Evolutionary conservation across 2,888 invertebrate species (phyloP), one percentile per base, ranked within the genome.

Genomic region (Caenorhabditis panamensis): DNA sequence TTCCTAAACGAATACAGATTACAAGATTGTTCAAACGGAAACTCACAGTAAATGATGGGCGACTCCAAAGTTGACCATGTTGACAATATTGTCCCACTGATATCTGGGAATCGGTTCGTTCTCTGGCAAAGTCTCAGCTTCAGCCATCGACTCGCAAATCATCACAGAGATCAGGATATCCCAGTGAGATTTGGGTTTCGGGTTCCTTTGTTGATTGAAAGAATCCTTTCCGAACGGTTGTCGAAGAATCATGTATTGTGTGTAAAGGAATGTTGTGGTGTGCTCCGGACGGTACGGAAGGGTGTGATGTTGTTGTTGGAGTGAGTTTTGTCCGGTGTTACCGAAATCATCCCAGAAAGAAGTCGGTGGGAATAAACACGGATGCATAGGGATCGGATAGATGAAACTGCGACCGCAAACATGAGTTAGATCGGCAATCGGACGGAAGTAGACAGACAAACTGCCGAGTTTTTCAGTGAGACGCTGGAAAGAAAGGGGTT

Each of bases 141-240:
- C 83, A 6, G 82, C 79, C 85, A 85, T 85, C 16, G 80, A 66
- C 31, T 85, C 83, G 18, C 75, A 77, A 4, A 85, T 80, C 73
- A 85, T 63, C 13, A 83, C 61, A 2, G 80, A 71, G 3, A 83
- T 36, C 1, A 83, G 37, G 6, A 51, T 18, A 9, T 85, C 83
- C 78, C 78, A 82, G 31, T 72, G 72, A 0, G 73, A 49, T 54
- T 78, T 82, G 0, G 58, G 54, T 26, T 62, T 72, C 20, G 28
- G 3, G 18, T 72, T 72, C 26, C 20, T 49, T 31, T 31, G 37
- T 8, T 51, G 20, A 20, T 58, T 58, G 28, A 77, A 59, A 61
- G 76, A 78, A 26, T 86, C 85, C 54, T 88, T 89, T 20, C 89
- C 88, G 44, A 82, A 51, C 9, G 90, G 89, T 66, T 89, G 89